Base-by-base conservation (phyloP, 2,113 vertebrate genomes). In the Nycticebus coucang region DNA sequence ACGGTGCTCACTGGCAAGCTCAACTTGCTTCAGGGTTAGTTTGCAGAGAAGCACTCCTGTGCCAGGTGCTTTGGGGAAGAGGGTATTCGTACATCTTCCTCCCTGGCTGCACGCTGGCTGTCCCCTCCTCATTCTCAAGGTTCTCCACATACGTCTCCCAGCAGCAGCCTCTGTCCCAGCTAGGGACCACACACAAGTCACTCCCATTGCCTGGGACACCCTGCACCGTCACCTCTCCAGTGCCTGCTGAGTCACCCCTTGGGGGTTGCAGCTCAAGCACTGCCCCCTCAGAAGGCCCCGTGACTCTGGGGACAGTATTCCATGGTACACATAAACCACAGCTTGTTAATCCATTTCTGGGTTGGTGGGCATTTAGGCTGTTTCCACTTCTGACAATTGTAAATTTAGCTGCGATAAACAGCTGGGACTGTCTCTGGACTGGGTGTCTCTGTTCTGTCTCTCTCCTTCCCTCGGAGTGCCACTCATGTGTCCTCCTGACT, bases 41-140 rank as follows among this genome's bases (percentile, higher is more conserved):
- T 62, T 26, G 11, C 74, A 24, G 33, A 19, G 37, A 3, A 19
- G 50, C 37, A 19, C 5, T 59, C 7, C 0, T 1, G 5, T 28
- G 7, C 50, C 87, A 0, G 30, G 53, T 33, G 19, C 14, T 4
- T 4, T 1, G 19, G 19, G 2, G 66, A 77, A 1, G 3, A 30
- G 86, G 91, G 59, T 11, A 0, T 0, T 0, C 0, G 6, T 4
- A 21, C 41, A 0, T 1, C 60, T n/a, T 35, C 17, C 28, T 41
- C 33, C 0, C 26, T 1, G 2, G 19, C 10, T 41, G 2, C 30
- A 17, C 0, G 7, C 21, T n/a, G 0, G 13, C 55, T n/a, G 1
- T 9, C 28, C 1, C 15, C 30, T 45, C 35, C 41, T 5, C 24
- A 64, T 24, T 10, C 24, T 28, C 26, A 64, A 41, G 28, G 60